These are phyloP conservation scores for Epizoanthus stellaris DNA, from an alignment of 92 coral and sea anemone species.

Conservation along the genomic window DNA sequence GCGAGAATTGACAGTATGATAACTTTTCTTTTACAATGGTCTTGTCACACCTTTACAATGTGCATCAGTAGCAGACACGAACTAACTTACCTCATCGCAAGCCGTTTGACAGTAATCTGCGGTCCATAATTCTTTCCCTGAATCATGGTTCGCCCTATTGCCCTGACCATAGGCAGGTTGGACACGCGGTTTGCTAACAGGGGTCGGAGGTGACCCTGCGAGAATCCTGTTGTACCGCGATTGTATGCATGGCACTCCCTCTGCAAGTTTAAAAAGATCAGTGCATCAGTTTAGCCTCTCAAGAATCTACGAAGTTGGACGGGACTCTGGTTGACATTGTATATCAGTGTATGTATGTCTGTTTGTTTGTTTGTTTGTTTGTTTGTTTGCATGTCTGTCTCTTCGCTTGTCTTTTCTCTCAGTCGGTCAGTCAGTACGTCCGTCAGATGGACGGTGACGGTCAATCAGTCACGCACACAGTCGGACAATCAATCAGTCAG, in stretches of 20 bases:
- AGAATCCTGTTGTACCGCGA: conserved; percentile 82
- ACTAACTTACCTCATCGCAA: conserved; percentile 62
- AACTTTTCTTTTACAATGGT: too few species aligned
- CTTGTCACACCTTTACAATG: too few species aligned
- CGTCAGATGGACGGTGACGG: too few species aligned
- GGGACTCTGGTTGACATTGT: too few species aligned
- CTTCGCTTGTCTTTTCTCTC: too few species aligned
- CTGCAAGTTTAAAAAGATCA: conserved; percentile 35
- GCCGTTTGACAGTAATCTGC: conserved; percentile 81
- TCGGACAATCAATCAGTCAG: too few species aligned
- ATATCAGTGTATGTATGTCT: too few species aligned
- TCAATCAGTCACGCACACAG: too few species aligned
- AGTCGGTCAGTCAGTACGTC: too few species aligned
- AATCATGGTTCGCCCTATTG: conserved; percentile 89
- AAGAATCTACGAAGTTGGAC: neutral
- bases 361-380: too few species aligned
- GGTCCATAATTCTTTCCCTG: conserved; percentile 94
- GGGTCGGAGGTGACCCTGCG: conserved; percentile 79
- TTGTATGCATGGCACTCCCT: conserved; percentile 74
- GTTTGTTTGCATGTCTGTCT: too few species aligned
- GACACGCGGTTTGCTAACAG: conserved; percentile 81
- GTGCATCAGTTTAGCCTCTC: neutral
- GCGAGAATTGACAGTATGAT: too few species aligned
- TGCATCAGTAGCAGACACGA: neutral
- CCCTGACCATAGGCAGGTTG: conserved; percentile 81